Evolutionary conservation across 1,140 invertebrate species (phyloP), one percentile per base, ranked within the genome.

Genomic region (Pygmarrhopalites habei): DNA sequence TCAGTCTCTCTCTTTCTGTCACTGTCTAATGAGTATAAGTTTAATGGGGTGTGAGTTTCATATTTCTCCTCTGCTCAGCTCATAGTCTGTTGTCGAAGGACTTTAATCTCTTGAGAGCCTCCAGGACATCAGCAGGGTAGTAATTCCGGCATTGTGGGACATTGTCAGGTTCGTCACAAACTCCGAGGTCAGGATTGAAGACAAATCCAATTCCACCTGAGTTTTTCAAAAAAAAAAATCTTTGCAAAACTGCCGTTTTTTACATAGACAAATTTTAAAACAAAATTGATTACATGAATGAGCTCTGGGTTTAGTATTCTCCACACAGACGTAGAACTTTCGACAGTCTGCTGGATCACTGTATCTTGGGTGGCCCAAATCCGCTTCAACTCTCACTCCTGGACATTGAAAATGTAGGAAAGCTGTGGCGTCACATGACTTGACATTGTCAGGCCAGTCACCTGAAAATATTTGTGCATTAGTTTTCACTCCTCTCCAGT

Each of bases 321-420:
- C 68, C 1, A 91, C 81, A 72, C 90, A 93, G 2, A 92, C 78
- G 73, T 85, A 93, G 73, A 89, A 92, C 70, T 82, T 83, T 70
- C 88, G 85, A 74, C 90, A 92, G 69, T 90, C 86, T 1, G 61
- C 71, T 0, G 81, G 79, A 60, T 82, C 82, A n/a, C 81, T 74
- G 65, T 77, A 74, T 29, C 75, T 65, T 3, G 73, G 71, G 60
- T 77, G 70, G 41, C 78, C 77, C 2, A 72, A 77, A 46, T 75
- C 74, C 2, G 73, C 73, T 39, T 73, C 74, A 60, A 67, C 66
- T 52, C 58, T 52, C 0, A 62, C 58, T 1, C 66, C 66, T 0
- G 86, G 86, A 70, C 86, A 88, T 1, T 74, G 79, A 73, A 88
- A 88, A 21, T 83, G 83, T 12, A 87, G 74, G 71, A 78, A 87